Evolutionary conservation across 2,113 vertebrate species (phyloP).

Genomic region (Petromus typicus): DNA sequence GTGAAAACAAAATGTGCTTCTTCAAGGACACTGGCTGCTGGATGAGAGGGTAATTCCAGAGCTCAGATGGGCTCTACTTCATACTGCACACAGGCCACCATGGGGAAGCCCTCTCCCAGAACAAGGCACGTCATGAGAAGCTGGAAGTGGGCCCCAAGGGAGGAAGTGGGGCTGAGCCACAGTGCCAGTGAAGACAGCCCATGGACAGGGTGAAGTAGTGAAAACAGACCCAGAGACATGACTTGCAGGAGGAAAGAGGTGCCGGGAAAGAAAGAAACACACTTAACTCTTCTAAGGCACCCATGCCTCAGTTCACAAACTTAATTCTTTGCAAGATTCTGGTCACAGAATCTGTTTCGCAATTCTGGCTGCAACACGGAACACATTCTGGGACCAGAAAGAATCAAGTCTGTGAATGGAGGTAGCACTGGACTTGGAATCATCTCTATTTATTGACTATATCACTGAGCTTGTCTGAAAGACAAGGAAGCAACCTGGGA

Average conservation of each 20-base stretch:
- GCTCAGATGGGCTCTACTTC: rapidly evolving
- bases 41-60: neutral
- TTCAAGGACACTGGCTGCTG: neutral
- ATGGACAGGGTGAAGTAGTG: neutral
- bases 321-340: too few relatives aligned
- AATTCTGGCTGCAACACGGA: too few relatives aligned
- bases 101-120: too few relatives aligned
- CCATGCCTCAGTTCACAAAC: too few relatives aligned
- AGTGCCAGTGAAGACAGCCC: neutral
- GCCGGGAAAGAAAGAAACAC: conserved; percentile 64
- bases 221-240: neutral
- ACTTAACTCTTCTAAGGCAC: conserved; percentile 67
- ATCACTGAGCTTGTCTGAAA: conserved; percentile 65
- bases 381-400: neutral
- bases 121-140: neutral
- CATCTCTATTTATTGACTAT: conserved; percentile 78
- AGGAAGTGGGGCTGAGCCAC: neutral
- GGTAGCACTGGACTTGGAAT: conserved; percentile 56
- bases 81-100: neutral
- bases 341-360: too few relatives aligned
- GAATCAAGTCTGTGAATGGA: neutral
- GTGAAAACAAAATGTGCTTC: neutral
- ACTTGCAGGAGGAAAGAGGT: neutral
- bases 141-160: neutral
- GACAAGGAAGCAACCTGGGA: conserved; percentile 65